Conservation (phyloP, 2,888 invertebrate species). For the Zaprionus lineosus region DNA sequence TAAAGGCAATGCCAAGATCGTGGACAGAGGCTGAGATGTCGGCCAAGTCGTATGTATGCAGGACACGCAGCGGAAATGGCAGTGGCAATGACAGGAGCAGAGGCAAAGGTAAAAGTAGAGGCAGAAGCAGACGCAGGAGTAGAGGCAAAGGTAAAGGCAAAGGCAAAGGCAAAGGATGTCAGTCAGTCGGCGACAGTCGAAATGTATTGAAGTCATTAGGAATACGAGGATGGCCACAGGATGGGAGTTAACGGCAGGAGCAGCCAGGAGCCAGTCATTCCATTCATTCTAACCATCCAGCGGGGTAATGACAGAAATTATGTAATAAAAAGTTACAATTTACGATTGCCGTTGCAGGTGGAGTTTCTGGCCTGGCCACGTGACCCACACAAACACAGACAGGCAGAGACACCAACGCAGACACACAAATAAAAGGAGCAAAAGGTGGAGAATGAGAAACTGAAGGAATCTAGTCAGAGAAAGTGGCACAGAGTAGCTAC, state of each 20-base stretch:
- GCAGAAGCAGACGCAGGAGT: too few relatives aligned
- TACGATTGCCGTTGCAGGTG: slow-evolving; percentile 64
- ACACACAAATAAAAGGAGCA: slow-evolving; percentile 14
- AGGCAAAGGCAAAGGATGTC: slow-evolving; percentile 43
- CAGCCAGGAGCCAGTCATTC: slow-evolving; percentile 48
- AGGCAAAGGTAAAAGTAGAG: slow-evolving; percentile 25
- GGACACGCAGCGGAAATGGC: slow-evolving; percentile 65
- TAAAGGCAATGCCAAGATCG: slow-evolving; percentile 36
- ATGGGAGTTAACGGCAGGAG: slow-evolving; percentile 57
- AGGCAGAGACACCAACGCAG: slow-evolving; percentile 30
- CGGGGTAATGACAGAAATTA: slow-evolving; percentile 80
- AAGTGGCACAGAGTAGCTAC: slow-evolving; percentile 46
- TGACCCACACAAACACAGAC: slow-evolving; percentile 51
- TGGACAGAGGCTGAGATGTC: not conserved
- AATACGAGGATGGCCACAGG: slow-evolving; percentile 69
- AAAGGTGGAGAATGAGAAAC: slow-evolving; percentile 3
- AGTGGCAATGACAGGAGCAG: slow-evolving; percentile 21
- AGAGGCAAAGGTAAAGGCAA: too few relatives aligned
- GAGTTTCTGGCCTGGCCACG: slow-evolving; percentile 42
- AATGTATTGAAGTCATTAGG: slow-evolving; percentile 77
- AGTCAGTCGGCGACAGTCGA: slow-evolving; percentile 67
- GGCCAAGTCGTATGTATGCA: slow-evolving; percentile 64
- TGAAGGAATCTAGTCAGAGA: slow-evolving; percentile 1
- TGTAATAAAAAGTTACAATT: slow-evolving; percentile 81
- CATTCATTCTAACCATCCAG: slow-evolving; percentile 47